phyloP scores from a whole-genome alignment of 2,888 invertebrate genomes.

The Keiferia lycopersicella region DNA sequence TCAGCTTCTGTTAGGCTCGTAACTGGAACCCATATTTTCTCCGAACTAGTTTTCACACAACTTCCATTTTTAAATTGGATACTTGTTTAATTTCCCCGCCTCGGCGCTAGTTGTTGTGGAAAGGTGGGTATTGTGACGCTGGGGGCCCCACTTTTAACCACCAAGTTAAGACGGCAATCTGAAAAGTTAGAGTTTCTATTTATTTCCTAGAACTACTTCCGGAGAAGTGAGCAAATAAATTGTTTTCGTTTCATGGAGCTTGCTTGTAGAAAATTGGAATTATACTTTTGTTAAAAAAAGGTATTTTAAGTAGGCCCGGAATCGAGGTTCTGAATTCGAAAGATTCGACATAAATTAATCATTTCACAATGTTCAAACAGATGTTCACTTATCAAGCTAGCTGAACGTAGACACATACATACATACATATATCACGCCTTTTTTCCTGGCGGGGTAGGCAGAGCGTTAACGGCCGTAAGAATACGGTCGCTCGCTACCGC shows the following conservation, averaged over 20 bases:
- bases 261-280: not conserved
- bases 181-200: slow-evolving; percentile 10
- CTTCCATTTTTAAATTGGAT: slow-evolving; percentile 24
- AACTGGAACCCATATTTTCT: not conserved
- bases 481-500: too few relatives aligned
- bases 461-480: too few relatives aligned
- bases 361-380: too few relatives aligned
- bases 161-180: slow-evolving; percentile 9
- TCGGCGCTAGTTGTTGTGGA: slow-evolving; percentile 8
- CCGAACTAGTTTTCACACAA: not conserved
- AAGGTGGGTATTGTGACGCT: slow-evolving; percentile 12
- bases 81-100: slow-evolving; percentile 27
- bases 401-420: too few relatives aligned
- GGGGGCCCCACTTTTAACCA: slow-evolving; percentile 1
- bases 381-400: too few relatives aligned
- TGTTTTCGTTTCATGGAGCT: not conserved
- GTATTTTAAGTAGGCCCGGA: too few relatives aligned
- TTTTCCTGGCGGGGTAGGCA: too few relatives aligned
- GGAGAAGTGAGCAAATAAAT: slow-evolving; percentile 1
- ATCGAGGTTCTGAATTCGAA: too few relatives aligned
- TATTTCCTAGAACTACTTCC: not conserved
- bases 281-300: not conserved
- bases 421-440: too few relatives aligned
- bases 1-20: not conserved
- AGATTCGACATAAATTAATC: too few relatives aligned